A percentile compares a stretch with the other conserved stretches of the same genome.
These are phyloP conservation scores for Drosophila flavopinicola DNA, from an alignment of 2,888 invertebrate species.

Conservation along the genomic window DNA sequence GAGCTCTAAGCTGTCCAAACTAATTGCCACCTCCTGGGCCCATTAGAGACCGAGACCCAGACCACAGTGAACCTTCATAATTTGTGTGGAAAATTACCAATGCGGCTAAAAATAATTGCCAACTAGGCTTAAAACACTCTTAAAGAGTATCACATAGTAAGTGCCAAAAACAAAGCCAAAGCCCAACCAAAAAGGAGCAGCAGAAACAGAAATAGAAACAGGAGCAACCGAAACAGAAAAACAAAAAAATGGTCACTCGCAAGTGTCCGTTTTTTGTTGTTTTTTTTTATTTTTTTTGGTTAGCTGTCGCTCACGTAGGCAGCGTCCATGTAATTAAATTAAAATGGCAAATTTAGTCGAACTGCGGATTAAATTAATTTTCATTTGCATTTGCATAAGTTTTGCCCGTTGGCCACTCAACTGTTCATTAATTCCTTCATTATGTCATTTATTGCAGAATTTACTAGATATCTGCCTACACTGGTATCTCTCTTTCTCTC, in stretches of 20 bases:
- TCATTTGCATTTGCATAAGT: constrained; percentile 84
- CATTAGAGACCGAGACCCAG: constrained; percentile 49
- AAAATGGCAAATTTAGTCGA: constrained; percentile 84
- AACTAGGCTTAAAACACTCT: constrained; percentile 76
- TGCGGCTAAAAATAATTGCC: constrained; percentile 81
- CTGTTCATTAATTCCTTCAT: constrained; percentile 74
- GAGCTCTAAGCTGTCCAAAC: constrained; percentile 41
- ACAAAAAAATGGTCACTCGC: constrained; percentile 55
- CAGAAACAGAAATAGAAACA: neutral
- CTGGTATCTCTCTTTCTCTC: constrained; percentile 28
- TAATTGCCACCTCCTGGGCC: constrained; percentile 67
- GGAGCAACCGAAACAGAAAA: constrained; percentile 7
- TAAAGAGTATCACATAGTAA: constrained; percentile 51
- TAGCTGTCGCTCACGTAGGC: constrained; percentile 83
- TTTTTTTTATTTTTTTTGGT: constrained; percentile 50
- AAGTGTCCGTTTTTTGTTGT: constrained; percentile 48
- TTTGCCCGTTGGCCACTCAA: constrained; percentile 44
- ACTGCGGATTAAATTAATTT: constrained; percentile 84
- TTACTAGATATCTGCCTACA: constrained; percentile 59
- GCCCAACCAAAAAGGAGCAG: neutral
- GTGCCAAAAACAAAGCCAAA: constrained; percentile 11
- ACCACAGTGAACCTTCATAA: constrained; percentile 81
- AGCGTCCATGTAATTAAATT: constrained; percentile 84
- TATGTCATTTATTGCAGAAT: constrained; percentile 73
- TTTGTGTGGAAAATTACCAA: constrained; percentile 69